Base-by-base conservation (phyloP, 1,140 invertebrate species). In the Idris sp. region DNA sequence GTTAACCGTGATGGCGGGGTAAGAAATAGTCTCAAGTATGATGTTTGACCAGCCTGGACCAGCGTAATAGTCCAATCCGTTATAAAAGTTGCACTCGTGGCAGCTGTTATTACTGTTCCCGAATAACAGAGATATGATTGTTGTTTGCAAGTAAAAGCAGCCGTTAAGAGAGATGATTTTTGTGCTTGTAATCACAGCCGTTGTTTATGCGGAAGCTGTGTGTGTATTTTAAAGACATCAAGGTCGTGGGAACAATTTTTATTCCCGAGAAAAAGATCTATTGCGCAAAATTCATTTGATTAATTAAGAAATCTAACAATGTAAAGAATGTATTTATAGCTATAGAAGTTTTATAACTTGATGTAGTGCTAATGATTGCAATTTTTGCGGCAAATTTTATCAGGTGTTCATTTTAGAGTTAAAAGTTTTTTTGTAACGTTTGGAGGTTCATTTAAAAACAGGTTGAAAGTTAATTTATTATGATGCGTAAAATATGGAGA, bases 221-320 rank as follows among this genome's bases (percentile, higher is more conserved):
- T 35, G 62, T 36, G 40, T 15, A 26, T 11, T 25, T 18, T 8
- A n/a, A 25, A 68, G 14, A 49, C 46, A 46, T 36, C 46, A 69
- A 69, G 65, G 65, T 69, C 65, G 46, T 69, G 65, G 44, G 65
- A 69, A 69, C 0, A 59, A n/a, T 59, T 58, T 51, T 68, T 68
- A 43, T 58, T 68, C 30, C 44, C 26, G 14, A 18, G 64, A 67
- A 10, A n/a, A 38, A 33, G 11, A 25, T 8, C 43, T n/a, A 14
- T 68, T 59, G 54, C 31, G 54, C 31, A 59, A 69, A 10, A 5
- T 2, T 4, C 35, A 36, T 33, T 35, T 15, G 40, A 22, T 46
- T 44, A 22, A 16, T 33, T 44, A 26, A 54, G n/a, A n/a, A n/a
- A n/a, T n/a, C n/a, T 15, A 38, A 28, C 31, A 10, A 14, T 25